These are phyloP conservation scores for Alfaro cultratus DNA, from an alignment of 2,797 vertebrate genomes.

Conservation along the genomic window DNA sequence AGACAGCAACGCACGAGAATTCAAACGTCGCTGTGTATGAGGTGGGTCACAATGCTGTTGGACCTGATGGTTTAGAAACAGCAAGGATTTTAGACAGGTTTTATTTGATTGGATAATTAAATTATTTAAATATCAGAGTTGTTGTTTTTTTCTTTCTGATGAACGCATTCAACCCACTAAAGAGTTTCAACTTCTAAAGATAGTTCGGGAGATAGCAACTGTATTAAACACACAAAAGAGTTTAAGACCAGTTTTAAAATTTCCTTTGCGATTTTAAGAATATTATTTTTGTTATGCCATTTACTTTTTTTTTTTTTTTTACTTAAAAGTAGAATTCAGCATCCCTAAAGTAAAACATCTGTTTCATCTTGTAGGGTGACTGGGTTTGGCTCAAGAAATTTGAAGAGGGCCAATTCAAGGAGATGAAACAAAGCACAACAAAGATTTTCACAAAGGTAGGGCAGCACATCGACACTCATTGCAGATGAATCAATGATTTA, in stretches of 20 bases:
- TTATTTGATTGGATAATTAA: not conserved
- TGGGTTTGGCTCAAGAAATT: conserved; percentile 94
- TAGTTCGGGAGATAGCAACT: not conserved
- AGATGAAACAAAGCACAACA: conserved; percentile 83
- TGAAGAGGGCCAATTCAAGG: conserved; percentile 76
- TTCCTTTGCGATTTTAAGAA: not conserved
- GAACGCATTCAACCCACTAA: not conserved
- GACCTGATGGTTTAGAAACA: not conserved
- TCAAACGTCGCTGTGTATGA: conserved; percentile 90
- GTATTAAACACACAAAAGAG: not conserved
- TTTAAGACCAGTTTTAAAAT: not conserved
- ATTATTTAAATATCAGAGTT: not conserved
- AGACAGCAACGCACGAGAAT: conserved; percentile 83
- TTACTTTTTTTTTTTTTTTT: not conserved
- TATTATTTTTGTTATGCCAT: not conserved
- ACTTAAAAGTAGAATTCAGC: not conserved
- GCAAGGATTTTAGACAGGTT: not conserved
- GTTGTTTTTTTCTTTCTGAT: not conserved
- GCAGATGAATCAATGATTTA: not conserved
- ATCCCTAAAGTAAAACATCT: not conserved
- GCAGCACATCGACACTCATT: not conserved
- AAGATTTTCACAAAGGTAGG: conserved; percentile 89
- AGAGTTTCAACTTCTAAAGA: not conserved
- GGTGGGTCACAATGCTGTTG: conserved; percentile 68
- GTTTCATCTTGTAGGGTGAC: conserved; percentile 82